These are phyloP conservation scores for Eriosoma lanigerum DNA, from an alignment of 1,140 invertebrate species.

Conservation along the genomic window DNA sequence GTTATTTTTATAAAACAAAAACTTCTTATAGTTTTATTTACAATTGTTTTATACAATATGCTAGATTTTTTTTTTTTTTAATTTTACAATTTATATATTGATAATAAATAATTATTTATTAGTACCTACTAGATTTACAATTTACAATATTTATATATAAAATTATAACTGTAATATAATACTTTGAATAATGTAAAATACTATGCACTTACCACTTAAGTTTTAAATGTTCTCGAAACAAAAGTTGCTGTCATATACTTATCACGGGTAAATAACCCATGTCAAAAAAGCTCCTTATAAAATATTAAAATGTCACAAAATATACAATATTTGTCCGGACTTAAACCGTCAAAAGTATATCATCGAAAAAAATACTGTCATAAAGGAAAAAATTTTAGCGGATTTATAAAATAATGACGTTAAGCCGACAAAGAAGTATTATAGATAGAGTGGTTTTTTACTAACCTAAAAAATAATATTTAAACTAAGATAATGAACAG, in stretches of 20 bases:
- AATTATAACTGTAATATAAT: too few relatives aligned
- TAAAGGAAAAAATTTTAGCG: not conserved
- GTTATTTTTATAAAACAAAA: too few relatives aligned
- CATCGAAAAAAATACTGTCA: not conserved
- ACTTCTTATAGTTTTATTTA: too few relatives aligned
- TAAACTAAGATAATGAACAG: not conserved
- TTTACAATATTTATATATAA: too few relatives aligned
- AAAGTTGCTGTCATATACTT: not conserved
- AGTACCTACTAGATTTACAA: too few relatives aligned
- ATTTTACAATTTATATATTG: too few relatives aligned
- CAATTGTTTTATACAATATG: too few relatives aligned
- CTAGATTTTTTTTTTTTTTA: too few relatives aligned
- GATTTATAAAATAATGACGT: constrained; percentile 27
- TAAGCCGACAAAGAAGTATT: constrained; percentile 25
- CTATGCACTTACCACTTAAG: not conserved
- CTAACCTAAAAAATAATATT: not conserved
- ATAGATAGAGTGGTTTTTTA: not conserved
- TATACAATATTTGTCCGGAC: not conserved
- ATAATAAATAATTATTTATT: too few relatives aligned
- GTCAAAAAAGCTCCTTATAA: not conserved
- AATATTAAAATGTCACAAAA: not conserved
- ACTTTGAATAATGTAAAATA: too few relatives aligned
- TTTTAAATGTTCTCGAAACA: not conserved
- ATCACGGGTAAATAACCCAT: not conserved
- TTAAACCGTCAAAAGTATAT: not conserved